Base-by-base conservation (phyloP, 2,888 invertebrate genomes). In the Ecdyonurus torrentis region DNA sequence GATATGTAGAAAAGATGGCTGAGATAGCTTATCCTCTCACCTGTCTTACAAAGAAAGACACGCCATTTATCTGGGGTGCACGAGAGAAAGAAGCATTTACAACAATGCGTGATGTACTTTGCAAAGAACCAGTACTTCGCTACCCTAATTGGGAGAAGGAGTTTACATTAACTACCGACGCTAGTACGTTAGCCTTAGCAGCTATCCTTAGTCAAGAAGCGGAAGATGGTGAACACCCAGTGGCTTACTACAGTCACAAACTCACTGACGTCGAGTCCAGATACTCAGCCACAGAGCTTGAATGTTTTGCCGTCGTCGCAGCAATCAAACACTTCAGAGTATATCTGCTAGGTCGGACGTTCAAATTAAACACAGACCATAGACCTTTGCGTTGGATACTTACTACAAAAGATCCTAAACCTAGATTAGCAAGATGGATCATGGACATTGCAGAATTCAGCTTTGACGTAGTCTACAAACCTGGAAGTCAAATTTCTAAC, bases 51-150 rank as follows among this genome's bases (percentile, higher is more conserved):
- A 23, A 3, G 1, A 59, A 25, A 60, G 15, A 37, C n/a, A n/a
- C 23, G n/a, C 22, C 15, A n/a, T 23, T 2, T 5, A 19, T 52
- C 25, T 61, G 22, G 23, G 10, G 22, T 18, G 52, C 15, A 19
- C 50, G n/a, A 5, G 23, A 52, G 10, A 2, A 61, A 25, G 2
- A 61, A 19, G 55, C 59, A 15, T 59, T 63, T 2, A 23, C 58
- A 1, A 3, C 2, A 2, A 7, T 63, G 18, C 10, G 52, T 18
- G 15, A 10, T 3, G 23, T 2, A 2, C 22, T 58, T 3, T 24
- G 24, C 37, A 19, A 19, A 68, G 50, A 67, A 2, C 62, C 62
- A 2, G 25, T 59, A 1, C 23, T 62, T 2, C 25, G n/a, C 7
- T 58, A 20, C 37, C 58, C 62, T 22, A 58, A 62, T 24, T 62